Evolutionary conservation across 2,888 invertebrate species (phyloP), one percentile per base, ranked within the genome.

Genomic region (Margaritifera margaritifera): DNA sequence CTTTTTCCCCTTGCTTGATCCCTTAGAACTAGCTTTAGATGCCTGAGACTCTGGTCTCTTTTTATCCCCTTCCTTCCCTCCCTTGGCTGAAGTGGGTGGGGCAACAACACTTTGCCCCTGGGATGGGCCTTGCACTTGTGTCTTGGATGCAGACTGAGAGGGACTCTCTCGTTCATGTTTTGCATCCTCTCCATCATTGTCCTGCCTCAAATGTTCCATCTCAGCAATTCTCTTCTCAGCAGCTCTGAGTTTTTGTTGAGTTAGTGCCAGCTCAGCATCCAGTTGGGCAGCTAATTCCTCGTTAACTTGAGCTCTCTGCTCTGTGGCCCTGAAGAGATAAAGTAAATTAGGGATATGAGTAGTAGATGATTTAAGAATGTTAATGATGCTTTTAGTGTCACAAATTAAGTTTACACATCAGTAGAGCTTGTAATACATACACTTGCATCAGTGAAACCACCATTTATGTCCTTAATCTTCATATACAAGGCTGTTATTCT

Each of bases 251-350:
- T 74, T 81, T 66, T 87, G 86, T 63, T 83, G 74, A 19, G 80
- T 73, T 2, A 76, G 69, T 31, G 81, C 81, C 27, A 88, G 69
- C 55, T 85, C 81, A 0, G 77, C 71, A 64, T 87, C 86, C 0
- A 83, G 79, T 27, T 68, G 70, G 3, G 81, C 72, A n/a, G 84
- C 84, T 59, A 79, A 63, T 25, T 84, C 84, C 58, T 87, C 87
- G 4, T 86, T 84, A n/a, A 61, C 56, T 68, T 87, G 86, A 5
- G 87, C 87, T 60, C 88, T 68, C 67, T 87, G 81, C 72, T 88
- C 88, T 20, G 87, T 84, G 20, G 72, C 64, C 62, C 88, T 88
- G 75, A 50, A 52, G 66, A 59, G 22, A 59, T 20, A 20, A 31
- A 52, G 31, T 25, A 25, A 51, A 24, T 20, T 24, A 11, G 19